phyloP scores from a whole-genome alignment of 2,888 invertebrate genomes.

The Aporophyla lueneburgensis region DNA sequence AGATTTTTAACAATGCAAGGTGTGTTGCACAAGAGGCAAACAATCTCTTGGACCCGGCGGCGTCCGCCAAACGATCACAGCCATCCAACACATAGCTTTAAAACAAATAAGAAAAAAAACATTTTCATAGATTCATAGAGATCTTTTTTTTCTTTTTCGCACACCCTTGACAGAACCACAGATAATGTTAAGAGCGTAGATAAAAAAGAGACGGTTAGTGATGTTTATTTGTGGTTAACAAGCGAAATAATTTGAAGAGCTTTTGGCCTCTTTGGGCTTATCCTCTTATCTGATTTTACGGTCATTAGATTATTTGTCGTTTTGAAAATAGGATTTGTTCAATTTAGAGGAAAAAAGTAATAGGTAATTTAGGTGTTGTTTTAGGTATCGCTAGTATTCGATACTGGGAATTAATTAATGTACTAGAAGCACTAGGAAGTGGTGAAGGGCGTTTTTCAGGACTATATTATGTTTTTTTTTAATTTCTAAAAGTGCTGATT shows the following conservation, averaged over 20 bases:
- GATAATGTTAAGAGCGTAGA: slow-evolving; percentile 77
- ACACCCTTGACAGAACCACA: slow-evolving; percentile 83
- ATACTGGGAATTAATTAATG: background rate
- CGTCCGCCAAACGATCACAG: slow-evolving; percentile 83
- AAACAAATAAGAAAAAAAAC: slow-evolving; percentile 40
- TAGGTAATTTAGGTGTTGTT: background rate
- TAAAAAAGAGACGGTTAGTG: slow-evolving; percentile 68
- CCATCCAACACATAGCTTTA: slow-evolving; percentile 35
- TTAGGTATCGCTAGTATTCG: background rate
- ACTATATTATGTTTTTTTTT: too few relatives aligned
- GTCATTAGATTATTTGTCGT: slow-evolving; percentile 49
- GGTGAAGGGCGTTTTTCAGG: too few relatives aligned
- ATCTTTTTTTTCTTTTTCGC: slow-evolving; percentile 78
- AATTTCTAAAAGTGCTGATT: too few relatives aligned
- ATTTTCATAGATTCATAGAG: slow-evolving; percentile 36
- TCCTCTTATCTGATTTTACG: slow-evolving; percentile 65
- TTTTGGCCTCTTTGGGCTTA: slow-evolving; percentile 51
- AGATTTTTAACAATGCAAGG: slow-evolving; percentile 75
- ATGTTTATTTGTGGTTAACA: slow-evolving; percentile 72
- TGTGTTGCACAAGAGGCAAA: slow-evolving; percentile 66
- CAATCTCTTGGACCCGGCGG: slow-evolving; percentile 77
- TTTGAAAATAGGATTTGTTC: slow-evolving; percentile 28
- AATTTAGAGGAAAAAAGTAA: background rate
- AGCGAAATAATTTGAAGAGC: slow-evolving; percentile 69
- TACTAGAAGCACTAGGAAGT: background rate